phyloP scores from a whole-genome alignment of 2,113 vertebrate genomes.

The Rhombomys opimus region DNA sequence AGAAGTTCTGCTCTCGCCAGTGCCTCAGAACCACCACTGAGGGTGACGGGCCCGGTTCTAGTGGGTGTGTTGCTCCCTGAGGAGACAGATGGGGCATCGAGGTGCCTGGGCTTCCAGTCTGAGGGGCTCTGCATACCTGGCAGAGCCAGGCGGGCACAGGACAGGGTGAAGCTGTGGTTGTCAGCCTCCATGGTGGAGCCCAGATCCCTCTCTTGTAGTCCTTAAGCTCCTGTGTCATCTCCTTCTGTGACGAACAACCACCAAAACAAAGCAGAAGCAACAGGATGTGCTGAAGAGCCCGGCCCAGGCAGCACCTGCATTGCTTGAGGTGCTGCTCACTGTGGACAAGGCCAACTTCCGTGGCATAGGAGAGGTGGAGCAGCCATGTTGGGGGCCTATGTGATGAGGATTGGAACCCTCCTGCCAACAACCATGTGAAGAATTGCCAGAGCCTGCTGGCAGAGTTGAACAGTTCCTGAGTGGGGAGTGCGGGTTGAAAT shows the following conservation, averaged over 20 bases:
- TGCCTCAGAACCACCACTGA: neutral
- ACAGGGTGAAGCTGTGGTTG: neutral
- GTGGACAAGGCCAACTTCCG: neutral
- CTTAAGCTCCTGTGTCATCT: neutral
- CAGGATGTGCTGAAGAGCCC: neutral
- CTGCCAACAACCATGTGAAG: neutral
- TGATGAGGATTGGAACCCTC: neutral
- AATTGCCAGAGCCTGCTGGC: neutral
- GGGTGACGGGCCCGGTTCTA: neutral
- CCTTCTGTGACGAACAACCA: neutral
- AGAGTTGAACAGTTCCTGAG: no score
- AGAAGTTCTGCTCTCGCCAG: neutral
- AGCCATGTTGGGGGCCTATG: neutral
- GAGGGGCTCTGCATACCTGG: neutral
- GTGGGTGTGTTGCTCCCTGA: neutral
- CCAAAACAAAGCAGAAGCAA: neutral
- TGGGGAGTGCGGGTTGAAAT: no score
- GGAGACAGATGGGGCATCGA: neutral
- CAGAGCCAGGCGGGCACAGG: neutral
- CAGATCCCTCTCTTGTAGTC: neutral
- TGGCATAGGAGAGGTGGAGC: neutral
- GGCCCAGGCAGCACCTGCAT: neutral
- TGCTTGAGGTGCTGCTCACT: neutral
- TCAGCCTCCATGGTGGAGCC: neutral
- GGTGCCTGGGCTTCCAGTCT: neutral